Evolutionary conservation across 2,797 vertebrate species (phyloP).

Genomic region (Pithecia hirsuta): DNA sequence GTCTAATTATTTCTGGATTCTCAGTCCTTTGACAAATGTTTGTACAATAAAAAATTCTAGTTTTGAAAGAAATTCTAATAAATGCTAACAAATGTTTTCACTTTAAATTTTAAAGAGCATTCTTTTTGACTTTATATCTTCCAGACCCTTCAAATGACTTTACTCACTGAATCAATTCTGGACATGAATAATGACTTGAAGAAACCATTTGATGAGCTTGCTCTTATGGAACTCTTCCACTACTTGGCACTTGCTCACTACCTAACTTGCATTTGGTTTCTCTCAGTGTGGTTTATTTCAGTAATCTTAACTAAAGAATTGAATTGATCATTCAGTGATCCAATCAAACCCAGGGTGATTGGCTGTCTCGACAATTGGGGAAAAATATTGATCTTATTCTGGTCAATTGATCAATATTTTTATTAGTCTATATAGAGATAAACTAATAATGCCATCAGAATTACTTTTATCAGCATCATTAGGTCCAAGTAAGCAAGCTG

Average conservation of each 20-base stretch:
- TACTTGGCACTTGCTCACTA: background rate
- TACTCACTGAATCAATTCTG: slow-evolving; percentile 48
- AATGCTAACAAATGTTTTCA: slow-evolving; percentile 14
- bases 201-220: slow-evolving; percentile 60
- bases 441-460: slow-evolving; percentile 22
- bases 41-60: slow-evolving; percentile 39
- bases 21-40: background rate
- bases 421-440: background rate
- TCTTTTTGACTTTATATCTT: slow-evolving; percentile 16
- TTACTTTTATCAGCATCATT: slow-evolving; percentile 54
- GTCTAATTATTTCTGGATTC: slow-evolving; percentile 8
- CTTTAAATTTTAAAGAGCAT: slow-evolving; percentile 24
- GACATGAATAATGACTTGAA: slow-evolving; percentile 43
- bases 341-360: slow-evolving; percentile 29
- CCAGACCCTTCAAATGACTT: slow-evolving; percentile 45
- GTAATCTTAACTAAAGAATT: slow-evolving; percentile 65
- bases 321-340: slow-evolving; percentile 26
- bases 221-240: slow-evolving; percentile 48
- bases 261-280: slow-evolving; percentile 41
- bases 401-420: background rate
- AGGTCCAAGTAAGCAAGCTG: slow-evolving; percentile 25
- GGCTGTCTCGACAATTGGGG: slow-evolving; percentile 21
- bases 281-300: slow-evolving; percentile 52
- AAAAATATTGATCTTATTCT: slow-evolving; percentile 56
- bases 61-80: slow-evolving; percentile 45